Percentiles rank a stretch among this genome's conserved stretches.
Conservation (phyloP, 2,797 vertebrate species). For the Hirundo rustica region DNA sequence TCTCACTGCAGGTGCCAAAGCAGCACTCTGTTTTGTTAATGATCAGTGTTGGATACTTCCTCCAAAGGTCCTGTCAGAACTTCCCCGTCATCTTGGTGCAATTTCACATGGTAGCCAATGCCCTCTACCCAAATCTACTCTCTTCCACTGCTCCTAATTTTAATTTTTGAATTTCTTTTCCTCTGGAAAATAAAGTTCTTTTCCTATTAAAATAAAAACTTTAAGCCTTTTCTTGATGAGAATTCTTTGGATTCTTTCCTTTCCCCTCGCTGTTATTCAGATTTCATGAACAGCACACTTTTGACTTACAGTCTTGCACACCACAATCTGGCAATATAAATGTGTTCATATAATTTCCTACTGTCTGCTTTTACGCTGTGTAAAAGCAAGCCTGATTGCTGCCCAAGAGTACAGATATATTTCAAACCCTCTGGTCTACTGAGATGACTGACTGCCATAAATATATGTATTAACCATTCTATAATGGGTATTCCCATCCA, state of each 20-base stretch:
- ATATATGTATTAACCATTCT: neutral
- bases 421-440: neutral
- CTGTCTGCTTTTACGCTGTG: neutral
- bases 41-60: fast-evolving
- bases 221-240: neutral
- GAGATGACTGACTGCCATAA: neutral
- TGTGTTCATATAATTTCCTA: neutral
- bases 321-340: neutral
- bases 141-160: neutral
- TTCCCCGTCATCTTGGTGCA: neutral
- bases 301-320: neutral
- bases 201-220: neutral
- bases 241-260: neutral
- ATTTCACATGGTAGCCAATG: neutral
- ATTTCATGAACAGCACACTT: neutral
- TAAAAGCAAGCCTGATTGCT: neutral
- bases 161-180: neutral
- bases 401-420: neutral
- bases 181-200: neutral
- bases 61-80: neutral
- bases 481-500: neutral
- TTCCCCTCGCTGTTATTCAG: neutral
- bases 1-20: neutral
- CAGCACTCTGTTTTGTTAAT: neutral
- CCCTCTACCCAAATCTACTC: neutral